These are phyloP conservation scores for Cyprinodon tularosa DNA, from an alignment of 2,113 vertebrate species.

Conservation along the genomic window DNA sequence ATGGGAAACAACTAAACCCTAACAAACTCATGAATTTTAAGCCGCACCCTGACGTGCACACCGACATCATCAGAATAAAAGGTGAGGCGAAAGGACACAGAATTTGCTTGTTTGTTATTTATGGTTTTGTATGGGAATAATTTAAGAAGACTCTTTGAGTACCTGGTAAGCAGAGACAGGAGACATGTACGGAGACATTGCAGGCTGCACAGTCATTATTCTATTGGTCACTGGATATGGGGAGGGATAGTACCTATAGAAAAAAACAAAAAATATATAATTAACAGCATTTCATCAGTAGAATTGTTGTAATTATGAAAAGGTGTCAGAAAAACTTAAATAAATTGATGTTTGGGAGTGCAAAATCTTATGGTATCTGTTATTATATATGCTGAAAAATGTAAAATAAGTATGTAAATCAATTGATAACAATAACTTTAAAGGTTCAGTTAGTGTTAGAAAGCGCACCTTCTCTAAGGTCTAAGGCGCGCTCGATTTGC, in stretches of 20 bases:
- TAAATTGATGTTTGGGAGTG: neutral
- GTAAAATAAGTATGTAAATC: neutral
- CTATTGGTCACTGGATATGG: conserved; percentile 96
- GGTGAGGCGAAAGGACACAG: conserved; percentile 1
- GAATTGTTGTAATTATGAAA: neutral
- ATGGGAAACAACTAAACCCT: conserved; percentile 21
- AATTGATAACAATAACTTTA: neutral
- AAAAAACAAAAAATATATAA: neutral
- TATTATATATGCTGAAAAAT: neutral
- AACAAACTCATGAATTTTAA: neutral
- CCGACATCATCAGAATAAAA: neutral
- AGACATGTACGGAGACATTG: conserved; percentile 94
- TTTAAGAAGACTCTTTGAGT: conserved; percentile 35
- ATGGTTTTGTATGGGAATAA: neutral
- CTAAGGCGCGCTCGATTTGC: too few relatives aligned
- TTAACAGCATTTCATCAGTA: neutral
- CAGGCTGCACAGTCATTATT: conserved; percentile 92
- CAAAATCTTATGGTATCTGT: neutral
- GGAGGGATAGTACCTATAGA: conserved; percentile 89
- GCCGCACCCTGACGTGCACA: neutral
- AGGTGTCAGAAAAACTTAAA: neutral
- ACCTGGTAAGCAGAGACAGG: conserved; percentile 97
- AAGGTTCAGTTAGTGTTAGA: neutral
- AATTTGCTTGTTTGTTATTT: neutral
- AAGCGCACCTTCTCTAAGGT: too few relatives aligned